Percentiles rank a stretch among this genome's conserved stretches.
These are phyloP conservation scores for Stegodyphus dumicola DNA, from an alignment of 1,140 invertebrate species.

Conservation along the genomic window DNA sequence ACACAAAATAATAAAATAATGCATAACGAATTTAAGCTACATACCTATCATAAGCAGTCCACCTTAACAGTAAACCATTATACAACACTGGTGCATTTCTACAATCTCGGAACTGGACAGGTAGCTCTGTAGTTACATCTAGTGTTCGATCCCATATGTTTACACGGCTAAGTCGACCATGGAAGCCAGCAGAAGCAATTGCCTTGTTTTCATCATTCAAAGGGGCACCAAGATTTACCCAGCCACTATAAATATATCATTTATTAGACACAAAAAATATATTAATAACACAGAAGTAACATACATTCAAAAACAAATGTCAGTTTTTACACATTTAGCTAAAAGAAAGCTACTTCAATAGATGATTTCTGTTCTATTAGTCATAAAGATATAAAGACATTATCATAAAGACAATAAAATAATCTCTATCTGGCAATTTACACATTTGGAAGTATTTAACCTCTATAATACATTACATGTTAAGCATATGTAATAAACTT, in stretches of 20 bases:
- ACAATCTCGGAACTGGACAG: slow-evolving; percentile 74
- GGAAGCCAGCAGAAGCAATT: slow-evolving; percentile 89
- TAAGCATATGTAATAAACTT: too few relatives aligned
- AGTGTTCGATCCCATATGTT: slow-evolving; percentile 93
- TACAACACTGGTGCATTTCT: slow-evolving; percentile 91
- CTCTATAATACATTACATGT: too few relatives aligned
- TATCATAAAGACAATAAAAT: too few relatives aligned
- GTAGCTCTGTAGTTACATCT: slow-evolving; percentile 91
- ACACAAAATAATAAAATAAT: too few relatives aligned
- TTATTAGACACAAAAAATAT: neutral
- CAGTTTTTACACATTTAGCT: too few relatives aligned
- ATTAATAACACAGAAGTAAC: too few relatives aligned
- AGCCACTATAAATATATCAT: slow-evolving; percentile 71
- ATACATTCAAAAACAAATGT: too few relatives aligned
- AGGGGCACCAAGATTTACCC: slow-evolving; percentile 91
- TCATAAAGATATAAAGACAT: too few relatives aligned
- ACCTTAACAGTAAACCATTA: slow-evolving; percentile 85
- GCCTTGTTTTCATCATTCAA: slow-evolving; percentile 76
- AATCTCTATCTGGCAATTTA: too few relatives aligned
- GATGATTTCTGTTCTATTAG: too few relatives aligned
- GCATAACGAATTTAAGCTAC: neutral
- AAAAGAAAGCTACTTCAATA: too few relatives aligned
- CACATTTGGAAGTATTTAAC: too few relatives aligned
- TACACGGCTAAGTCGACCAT: slow-evolving; percentile 93
- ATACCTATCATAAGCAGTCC: slow-evolving; percentile 86